A percentile compares a stretch with the other conserved stretches of the same genome.
Conservation (phyloP, 2,888 invertebrate genomes). For the Cosmorhoe ocellata region DNA sequence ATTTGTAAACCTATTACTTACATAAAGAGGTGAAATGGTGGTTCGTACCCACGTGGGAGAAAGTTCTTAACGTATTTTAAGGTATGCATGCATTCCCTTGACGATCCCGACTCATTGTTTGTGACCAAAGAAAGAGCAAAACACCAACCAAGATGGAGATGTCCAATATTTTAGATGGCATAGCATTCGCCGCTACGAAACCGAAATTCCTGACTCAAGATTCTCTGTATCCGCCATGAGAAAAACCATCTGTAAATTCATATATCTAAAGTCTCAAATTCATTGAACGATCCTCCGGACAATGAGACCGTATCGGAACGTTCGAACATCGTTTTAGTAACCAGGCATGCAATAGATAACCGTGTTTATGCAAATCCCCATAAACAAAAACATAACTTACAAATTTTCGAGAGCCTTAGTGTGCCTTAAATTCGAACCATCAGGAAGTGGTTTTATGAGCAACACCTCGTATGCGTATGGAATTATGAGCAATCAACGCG, state of each 20-base stretch:
- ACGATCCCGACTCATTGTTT: constrained; percentile 79
- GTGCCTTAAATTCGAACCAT: constrained; percentile 47
- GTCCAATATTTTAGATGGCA: constrained; percentile 83
- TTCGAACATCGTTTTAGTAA: constrained; percentile 74
- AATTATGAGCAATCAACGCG: constrained; percentile 77
- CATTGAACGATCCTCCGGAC: constrained; percentile 43
- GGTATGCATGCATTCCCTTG: constrained; percentile 78
- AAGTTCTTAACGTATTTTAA: constrained; percentile 65
- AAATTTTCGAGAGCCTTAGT: constrained; percentile 70
- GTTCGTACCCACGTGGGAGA: constrained; percentile 54
- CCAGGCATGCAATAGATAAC: constrained; percentile 78
- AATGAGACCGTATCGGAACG: constrained; percentile 64
- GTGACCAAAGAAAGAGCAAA: constrained; percentile 76
- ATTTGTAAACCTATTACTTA: no score
- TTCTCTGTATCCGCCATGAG: constrained; percentile 46
- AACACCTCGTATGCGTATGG: constrained; percentile 52
- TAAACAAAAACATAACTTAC: constrained; percentile 73
- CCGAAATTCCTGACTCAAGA: constrained; percentile 75
- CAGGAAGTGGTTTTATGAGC: constrained; percentile 57
- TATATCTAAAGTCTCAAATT: constrained; percentile 55
- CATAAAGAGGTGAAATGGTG: constrained; percentile 48
- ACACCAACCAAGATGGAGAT: constrained; percentile 79
- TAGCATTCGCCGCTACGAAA: constrained; percentile 79
- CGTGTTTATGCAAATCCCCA: constrained; percentile 75
- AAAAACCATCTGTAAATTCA: constrained; percentile 56